Conservation (phyloP, 1,140 invertebrate genomes). For the Drosophila grimshawi region DNA sequence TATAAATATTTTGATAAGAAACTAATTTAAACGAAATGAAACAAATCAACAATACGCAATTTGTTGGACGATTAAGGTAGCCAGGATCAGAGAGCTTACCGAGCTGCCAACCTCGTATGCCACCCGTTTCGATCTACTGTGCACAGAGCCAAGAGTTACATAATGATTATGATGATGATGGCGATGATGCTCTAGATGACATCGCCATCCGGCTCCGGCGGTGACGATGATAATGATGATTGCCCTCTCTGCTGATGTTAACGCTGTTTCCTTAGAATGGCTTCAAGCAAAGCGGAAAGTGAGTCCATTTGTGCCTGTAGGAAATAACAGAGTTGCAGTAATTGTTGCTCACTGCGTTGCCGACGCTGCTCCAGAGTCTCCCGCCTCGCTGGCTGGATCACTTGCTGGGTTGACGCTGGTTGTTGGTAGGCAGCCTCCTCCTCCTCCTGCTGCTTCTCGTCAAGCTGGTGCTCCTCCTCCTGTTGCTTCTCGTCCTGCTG, state of each 20-base stretch:
- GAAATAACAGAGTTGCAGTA: conserved; percentile 33
- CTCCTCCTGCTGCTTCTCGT: not conserved
- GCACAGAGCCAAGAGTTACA: too few relatives aligned
- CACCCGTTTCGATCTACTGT: too few relatives aligned
- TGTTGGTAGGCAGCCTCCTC: not conserved
- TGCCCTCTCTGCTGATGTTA: not conserved
- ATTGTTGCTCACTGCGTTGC: conserved; percentile 28
- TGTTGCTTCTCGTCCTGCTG: too few relatives aligned
- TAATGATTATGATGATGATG: too few relatives aligned
- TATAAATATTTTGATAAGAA: conserved; percentile 33
- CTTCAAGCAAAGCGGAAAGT: conserved; percentile 30
- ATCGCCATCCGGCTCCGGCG: conserved; percentile 43
- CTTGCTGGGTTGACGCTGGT: conserved; percentile 1
- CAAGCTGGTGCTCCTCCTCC: too few relatives aligned
- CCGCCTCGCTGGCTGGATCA: conserved; percentile 21
- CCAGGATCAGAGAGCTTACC: conserved; percentile 6
- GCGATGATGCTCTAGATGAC: conserved; percentile 15
- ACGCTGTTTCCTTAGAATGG: conserved; percentile 18
- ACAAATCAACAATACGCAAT: conserved; percentile 43
- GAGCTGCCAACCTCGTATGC: too few relatives aligned
- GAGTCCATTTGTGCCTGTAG: conserved; percentile 35
- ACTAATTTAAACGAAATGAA: conserved; percentile 33
- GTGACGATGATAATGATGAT: not conserved
- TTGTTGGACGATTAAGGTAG: conserved; percentile 15
- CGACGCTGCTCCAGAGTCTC: conserved; percentile 39